Conservation (phyloP, 64 coral and sea anemone genomes). For the Stichodactyla helianthus region DNA sequence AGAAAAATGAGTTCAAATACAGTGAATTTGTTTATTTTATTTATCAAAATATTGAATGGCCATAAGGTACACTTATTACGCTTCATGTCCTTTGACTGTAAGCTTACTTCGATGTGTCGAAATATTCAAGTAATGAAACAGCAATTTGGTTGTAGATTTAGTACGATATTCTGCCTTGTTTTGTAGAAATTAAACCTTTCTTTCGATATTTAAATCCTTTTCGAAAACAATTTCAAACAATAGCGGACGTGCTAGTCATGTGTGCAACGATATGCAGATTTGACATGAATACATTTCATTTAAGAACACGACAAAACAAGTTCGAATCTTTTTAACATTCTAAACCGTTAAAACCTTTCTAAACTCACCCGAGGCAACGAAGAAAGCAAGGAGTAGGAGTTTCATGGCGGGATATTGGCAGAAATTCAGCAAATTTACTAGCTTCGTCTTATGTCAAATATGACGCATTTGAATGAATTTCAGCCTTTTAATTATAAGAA, state of each 20-base stretch:
- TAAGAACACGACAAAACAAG: neutral
- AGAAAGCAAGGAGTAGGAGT: conserved; percentile 1
- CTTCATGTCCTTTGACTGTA: no score
- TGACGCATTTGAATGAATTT: neutral
- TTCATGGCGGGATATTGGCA: conserved; percentile 4
- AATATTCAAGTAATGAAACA: no score
- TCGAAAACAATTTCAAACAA: neutral
- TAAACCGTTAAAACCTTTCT: neutral
- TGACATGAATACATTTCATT: no score
- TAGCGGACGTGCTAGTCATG: neutral
- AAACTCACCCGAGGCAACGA: conserved; percentile 14
- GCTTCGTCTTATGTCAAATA: neutral
- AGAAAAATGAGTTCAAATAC: no score
- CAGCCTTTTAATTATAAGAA: neutral
- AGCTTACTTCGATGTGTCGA: no score
- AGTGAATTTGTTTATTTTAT: no score
- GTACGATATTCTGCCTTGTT: no score
- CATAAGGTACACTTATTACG: no score
- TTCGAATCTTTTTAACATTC: neutral
- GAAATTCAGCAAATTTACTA: neutral
- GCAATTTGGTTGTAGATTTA: no score
- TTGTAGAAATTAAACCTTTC: no score
- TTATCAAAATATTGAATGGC: no score
- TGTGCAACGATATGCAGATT: neutral
- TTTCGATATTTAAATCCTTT: no score